A percentile compares a stretch with the other conserved stretches of the same genome.
Evolutionary conservation across 2,888 invertebrate species (phyloP).

Genomic region (Tenthredo livida): DNA sequence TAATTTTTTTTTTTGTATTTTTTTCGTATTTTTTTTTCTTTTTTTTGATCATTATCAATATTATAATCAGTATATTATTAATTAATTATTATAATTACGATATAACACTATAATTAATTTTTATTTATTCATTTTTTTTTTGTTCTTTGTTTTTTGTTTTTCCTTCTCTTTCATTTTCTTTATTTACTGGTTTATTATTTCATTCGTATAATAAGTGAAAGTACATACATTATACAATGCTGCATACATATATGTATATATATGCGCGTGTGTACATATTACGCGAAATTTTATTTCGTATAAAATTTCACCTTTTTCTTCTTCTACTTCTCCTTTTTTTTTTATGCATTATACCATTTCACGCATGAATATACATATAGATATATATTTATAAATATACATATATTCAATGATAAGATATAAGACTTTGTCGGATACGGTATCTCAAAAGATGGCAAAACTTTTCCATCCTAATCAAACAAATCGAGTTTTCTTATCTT

Average conservation of each 20-base stretch:
- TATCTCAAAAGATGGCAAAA: conserved; percentile 52
- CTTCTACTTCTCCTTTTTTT: conserved; percentile 45
- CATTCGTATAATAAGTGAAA: conserved; percentile 71
- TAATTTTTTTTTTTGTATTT: conserved; percentile 57
- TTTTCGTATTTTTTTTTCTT: conserved; percentile 60
- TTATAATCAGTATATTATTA: conserved; percentile 74
- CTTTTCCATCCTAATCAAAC: not conserved
- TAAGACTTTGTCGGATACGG: conserved; percentile 40
- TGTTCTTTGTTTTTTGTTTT: conserved; percentile 3
- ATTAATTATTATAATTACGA: conserved; percentile 75
- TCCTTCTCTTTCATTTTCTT: conserved; percentile 58
- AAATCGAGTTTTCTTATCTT: not conserved
- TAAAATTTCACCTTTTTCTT: not conserved
- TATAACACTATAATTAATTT: conserved; percentile 74
- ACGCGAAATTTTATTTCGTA: conserved; percentile 53
- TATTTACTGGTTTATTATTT: conserved; percentile 60
- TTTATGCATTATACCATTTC: conserved; percentile 5
- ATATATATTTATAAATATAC: too few relatives aligned
- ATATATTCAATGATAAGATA: conserved; percentile 16
- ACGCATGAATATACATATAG: not conserved
- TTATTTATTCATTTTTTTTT: conserved; percentile 58
- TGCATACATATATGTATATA: conserved; percentile 60
- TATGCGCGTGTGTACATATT: conserved; percentile 59
- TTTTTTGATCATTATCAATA: conserved; percentile 68
- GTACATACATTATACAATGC: conserved; percentile 68